Evolutionary conservation across 2,113 vertebrate genomes (phyloP), one percentile per base, ranked within the genome.

Genomic region (Neodon shergylaensis): DNA sequence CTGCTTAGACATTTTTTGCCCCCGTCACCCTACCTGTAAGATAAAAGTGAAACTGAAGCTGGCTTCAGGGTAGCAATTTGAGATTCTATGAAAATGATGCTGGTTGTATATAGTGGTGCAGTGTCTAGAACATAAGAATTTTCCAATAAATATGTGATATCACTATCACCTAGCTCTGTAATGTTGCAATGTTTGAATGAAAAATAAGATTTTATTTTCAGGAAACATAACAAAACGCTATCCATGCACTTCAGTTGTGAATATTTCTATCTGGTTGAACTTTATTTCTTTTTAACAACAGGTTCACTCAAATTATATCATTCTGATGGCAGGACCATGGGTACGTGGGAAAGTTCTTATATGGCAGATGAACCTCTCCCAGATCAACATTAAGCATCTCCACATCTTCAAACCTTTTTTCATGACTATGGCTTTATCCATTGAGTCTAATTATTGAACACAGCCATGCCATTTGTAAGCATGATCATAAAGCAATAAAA

Each of bases 401-500:
- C 66, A 88, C 36, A 52, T 70, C 79, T 93, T 96, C 47, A 65
- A 96, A 78, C 70, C 63, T 92, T 92, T 92, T 91, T 86, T 89
- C 78, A 91, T 63, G 82, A 94, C 90, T 81, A 92, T 94, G 92
- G 49, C 92, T 86, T 92, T 42, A 70, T 42, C 84, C 78, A 76
- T 84, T 70, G 86, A 94, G 26, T 93, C 52, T 90, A 73, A 66
- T 96, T 95, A 95, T 92, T 96, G 91, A 95, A 77, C 58, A 82
- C 33, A 83, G n/a, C 33, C 19, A 73, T 72, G 70, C 86, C 76
- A 95, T 70, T 81, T 90, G 83, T 93, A 98, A 94, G 19, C 17
- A 91, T 95, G 90, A 72, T 96, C 5, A 58, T 83, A 96, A 96
- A 96, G 49, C 66, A 95, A 49, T 36, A 89, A 63, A 96, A 96